Conservation (phyloP, 2,888 invertebrate genomes). For the Zygaena filipendulae region DNA sequence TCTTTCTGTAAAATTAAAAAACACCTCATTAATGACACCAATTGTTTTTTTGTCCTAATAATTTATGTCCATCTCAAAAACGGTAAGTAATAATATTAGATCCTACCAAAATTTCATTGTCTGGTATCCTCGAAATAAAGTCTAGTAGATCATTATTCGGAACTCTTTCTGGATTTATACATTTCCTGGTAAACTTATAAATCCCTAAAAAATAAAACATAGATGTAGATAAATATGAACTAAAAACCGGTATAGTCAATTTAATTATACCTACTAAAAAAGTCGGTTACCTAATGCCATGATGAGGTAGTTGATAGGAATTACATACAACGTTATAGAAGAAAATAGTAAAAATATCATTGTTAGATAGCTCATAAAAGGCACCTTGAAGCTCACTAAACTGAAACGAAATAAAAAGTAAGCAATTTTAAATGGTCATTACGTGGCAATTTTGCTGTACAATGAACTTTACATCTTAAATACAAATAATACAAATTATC, state of each 20-base stretch:
- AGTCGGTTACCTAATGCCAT: conserved; percentile 51
- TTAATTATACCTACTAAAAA: too few relatives aligned
- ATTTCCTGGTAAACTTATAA: conserved; percentile 48
- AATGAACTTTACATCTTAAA: too few relatives aligned
- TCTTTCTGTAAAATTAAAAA: conserved; percentile 38
- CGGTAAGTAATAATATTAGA: too few relatives aligned
- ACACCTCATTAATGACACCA: too few relatives aligned
- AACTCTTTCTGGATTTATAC: conserved; percentile 37
- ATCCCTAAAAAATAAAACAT: conserved; percentile 30
- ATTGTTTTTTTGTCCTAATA: too few relatives aligned
- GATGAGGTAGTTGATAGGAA: conserved; percentile 45
- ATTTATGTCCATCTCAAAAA: too few relatives aligned
- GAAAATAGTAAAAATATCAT: conserved; percentile 31
- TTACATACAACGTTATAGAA: conserved; percentile 31
- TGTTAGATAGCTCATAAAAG: conserved; percentile 41
- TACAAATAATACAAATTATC: too few relatives aligned
- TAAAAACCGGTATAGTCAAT: too few relatives aligned
- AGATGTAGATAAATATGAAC: too few relatives aligned
- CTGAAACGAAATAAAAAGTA: conserved; percentile 33
- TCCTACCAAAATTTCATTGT: conserved; percentile 49
- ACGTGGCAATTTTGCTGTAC: too few relatives aligned
- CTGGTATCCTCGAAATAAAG: conserved; percentile 49
- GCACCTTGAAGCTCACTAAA: conserved; percentile 45
- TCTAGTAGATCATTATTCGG: conserved; percentile 52
- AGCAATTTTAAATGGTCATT: conserved; percentile 4